Conservation (phyloP, 2,113 vertebrate genomes). For the Zosterops japonicus region DNA sequence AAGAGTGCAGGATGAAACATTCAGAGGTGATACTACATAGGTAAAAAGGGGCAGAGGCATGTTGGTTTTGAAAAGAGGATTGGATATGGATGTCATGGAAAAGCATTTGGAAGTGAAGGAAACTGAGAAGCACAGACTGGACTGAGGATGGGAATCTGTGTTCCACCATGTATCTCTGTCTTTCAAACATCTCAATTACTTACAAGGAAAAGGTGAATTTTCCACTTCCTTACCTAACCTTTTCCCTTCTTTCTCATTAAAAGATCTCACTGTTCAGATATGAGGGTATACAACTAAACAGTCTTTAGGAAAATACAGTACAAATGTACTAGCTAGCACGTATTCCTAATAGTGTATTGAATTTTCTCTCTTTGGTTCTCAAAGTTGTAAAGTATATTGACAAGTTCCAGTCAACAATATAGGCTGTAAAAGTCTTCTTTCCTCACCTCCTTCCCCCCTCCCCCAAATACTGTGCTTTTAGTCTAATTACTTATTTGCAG, state of each 20-base stretch:
- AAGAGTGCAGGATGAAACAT: neutral
- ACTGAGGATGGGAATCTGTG: neutral
- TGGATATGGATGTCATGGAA: neutral
- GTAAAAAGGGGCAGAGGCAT: neutral
- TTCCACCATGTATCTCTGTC: neutral
- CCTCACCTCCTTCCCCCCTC: neutral
- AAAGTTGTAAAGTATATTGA: conserved; percentile 62
- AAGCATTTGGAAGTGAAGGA: neutral
- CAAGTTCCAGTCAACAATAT: conserved; percentile 62
- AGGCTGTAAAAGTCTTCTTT: conserved; percentile 52
- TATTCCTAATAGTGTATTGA: neutral
- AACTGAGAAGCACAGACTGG: neutral
- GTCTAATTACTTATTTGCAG: conserved; percentile 82
- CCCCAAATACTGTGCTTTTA: conserved; percentile 56
- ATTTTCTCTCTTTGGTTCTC: conserved; percentile 56
- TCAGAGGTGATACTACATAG: neutral
- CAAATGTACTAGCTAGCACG: conserved; percentile 61
- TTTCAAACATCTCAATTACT: conserved; percentile 69
- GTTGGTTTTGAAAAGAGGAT: neutral
- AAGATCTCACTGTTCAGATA: conserved; percentile 68
- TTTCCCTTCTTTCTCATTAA: conserved; percentile 70
- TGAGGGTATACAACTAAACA: conserved; percentile 38
- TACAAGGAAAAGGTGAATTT: conserved; percentile 61
- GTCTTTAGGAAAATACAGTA: conserved; percentile 48
- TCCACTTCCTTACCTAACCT: conserved; percentile 60